Conservation (phyloP, 30 jellyfish, hydroid and myxozoan species). For the Aurelia aurita region DNA sequence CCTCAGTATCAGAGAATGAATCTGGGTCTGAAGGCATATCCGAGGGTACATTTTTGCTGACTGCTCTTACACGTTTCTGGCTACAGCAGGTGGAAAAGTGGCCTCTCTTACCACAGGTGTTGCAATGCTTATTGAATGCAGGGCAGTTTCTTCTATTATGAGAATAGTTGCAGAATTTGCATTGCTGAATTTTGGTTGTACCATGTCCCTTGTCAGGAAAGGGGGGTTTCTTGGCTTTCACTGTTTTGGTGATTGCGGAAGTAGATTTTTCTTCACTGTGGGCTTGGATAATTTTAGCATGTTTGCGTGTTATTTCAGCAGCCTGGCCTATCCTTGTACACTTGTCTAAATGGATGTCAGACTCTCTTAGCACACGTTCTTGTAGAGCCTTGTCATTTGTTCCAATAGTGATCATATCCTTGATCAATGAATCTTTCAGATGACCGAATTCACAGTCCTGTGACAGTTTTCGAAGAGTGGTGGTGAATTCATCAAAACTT, state of each 20-base stretch:
- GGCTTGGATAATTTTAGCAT: constrained; percentile 38
- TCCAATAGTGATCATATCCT: constrained; percentile 72
- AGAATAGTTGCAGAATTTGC: constrained; percentile 26
- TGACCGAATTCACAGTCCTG: constrained; percentile 72
- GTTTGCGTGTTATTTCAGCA: constrained; percentile 34
- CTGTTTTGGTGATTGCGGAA: constrained; percentile 32
- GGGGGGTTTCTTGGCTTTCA: constrained; percentile 30
- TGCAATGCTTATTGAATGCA: constrained; percentile 40
- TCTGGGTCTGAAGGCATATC: constrained; percentile 17
- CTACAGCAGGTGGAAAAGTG: constrained; percentile 55
- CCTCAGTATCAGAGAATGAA: constrained; percentile 34
- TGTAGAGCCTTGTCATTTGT: constrained; percentile 61
- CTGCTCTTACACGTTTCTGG: constrained; percentile 44
- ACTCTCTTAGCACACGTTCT: constrained; percentile 71
- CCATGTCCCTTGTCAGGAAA: constrained; percentile 25
- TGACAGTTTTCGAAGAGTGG: constrained; percentile 57
- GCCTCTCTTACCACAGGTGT: constrained; percentile 53
- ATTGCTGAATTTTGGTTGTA: constrained; percentile 25
- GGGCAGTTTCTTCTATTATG: constrained; percentile 49
- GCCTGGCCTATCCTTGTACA: constrained; percentile 37
- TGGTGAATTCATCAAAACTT: constrained; percentile 71
- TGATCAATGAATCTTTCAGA: constrained; percentile 65
- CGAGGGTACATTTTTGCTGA: constrained; percentile 16
- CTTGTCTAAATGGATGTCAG: constrained; percentile 47
- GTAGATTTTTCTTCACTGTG: constrained; percentile 37